phyloP scores from a whole-genome alignment of 1,140 invertebrate species.

The Camponotus pennsylvanicus region DNA sequence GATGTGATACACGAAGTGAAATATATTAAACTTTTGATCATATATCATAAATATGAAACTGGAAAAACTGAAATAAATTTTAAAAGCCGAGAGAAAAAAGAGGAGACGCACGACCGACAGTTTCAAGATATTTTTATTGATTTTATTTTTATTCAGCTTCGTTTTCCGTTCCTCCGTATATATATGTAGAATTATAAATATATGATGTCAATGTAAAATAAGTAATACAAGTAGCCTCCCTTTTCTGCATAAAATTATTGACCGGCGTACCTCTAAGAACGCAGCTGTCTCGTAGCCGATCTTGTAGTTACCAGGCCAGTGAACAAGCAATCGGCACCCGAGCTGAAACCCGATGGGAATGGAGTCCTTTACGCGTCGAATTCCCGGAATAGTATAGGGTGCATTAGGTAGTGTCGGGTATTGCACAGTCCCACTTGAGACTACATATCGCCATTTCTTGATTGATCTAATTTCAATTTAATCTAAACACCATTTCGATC shows the following conservation, averaged over 20 bases:
- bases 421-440: slow-evolving; percentile 28
- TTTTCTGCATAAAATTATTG: slow-evolving; percentile 54
- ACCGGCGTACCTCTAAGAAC: slow-evolving; percentile 2
- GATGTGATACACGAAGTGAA: not conserved
- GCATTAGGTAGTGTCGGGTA: slow-evolving; percentile 37
- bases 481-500: slow-evolving; percentile 31
- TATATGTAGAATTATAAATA: not conserved
- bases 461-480: slow-evolving; percentile 10
- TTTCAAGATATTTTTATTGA: not conserved
- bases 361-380: slow-evolving; percentile 48
- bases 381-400: slow-evolving; percentile 29
- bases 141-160: not conserved
- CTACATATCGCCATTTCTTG: slow-evolving; percentile 6
- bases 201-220: not conserved
- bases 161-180: not conserved
- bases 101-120: not conserved
- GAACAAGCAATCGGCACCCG: slow-evolving; percentile 53
- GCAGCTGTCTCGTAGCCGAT: slow-evolving; percentile 35
- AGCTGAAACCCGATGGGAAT: slow-evolving; percentile 24
- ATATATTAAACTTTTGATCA: not conserved
- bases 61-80: not conserved
- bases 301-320: not conserved
- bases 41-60: not conserved
- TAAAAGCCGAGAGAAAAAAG: not conserved
- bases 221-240: not conserved